These are phyloP conservation scores for Chaetops frenatus DNA, from an alignment of 2,113 vertebrate genomes.

Conservation along the genomic window DNA sequence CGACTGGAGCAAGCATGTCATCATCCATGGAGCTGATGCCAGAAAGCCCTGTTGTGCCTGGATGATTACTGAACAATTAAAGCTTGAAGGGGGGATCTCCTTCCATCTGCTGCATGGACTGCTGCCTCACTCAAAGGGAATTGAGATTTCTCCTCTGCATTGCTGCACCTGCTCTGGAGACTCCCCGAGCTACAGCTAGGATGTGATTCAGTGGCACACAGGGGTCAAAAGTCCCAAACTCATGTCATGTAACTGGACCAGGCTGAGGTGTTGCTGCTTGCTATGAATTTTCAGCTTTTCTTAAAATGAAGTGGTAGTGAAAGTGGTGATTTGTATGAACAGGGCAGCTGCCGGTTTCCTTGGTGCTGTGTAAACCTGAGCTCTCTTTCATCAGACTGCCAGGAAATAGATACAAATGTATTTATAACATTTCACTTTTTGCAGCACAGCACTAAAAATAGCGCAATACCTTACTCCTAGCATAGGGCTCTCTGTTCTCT, in stretches of 20 bases:
- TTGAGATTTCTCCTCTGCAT: background rate
- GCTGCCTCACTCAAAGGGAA: background rate
- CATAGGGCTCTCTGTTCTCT: background rate
- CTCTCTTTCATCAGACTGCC: background rate
- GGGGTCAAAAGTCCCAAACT: background rate
- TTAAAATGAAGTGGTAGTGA: background rate
- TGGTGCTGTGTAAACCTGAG: slow-evolving; percentile 1
- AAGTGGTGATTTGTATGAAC: background rate
- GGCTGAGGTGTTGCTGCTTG: background rate
- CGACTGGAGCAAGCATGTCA: background rate
- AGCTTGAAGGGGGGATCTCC: background rate
- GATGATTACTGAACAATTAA: background rate
- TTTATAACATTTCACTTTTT: background rate
- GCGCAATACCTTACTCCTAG: background rate
- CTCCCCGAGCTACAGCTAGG: background rate
- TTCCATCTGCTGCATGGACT: background rate
- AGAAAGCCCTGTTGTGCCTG: background rate
- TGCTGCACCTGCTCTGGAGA: background rate
- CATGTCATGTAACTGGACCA: background rate
- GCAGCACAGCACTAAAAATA: background rate
- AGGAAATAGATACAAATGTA: slow-evolving; percentile 19
- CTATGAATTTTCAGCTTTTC: background rate
- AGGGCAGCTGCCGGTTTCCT: fast-evolving
- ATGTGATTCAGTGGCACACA: background rate
- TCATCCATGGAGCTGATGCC: background rate